Conservation (phyloP, 2,113 vertebrate genomes). For the Pangasianodon hypophthalmus region DNA sequence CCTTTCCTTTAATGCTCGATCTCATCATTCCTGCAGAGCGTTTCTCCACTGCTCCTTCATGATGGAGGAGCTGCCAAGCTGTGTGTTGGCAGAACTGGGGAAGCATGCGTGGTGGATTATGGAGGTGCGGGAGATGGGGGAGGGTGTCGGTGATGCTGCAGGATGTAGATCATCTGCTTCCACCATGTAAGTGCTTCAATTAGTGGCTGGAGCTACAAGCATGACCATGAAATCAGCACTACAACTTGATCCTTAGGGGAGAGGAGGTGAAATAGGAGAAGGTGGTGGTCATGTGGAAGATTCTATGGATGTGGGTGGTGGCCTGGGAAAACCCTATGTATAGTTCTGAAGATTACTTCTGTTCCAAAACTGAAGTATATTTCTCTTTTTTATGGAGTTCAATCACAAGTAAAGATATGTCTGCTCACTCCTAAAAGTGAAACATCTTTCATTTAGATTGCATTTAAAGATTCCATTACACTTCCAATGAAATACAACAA, state of each 20-base stretch:
- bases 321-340: background rate
- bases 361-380: background rate
- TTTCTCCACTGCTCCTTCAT: background rate
- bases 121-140: constrained; percentile 20
- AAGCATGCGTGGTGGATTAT: constrained; percentile 36
- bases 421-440: background rate
- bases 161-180: constrained; percentile 59
- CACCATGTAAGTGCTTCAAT: constrained; percentile 70
- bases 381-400: background rate
- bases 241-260: constrained; percentile 34
- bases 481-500: background rate
- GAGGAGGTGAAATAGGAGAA: background rate
- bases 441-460: background rate
- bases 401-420: background rate
- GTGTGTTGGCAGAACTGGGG: constrained; percentile 22
- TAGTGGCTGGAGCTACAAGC: constrained; percentile 64
- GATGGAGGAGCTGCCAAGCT: constrained; percentile 22
- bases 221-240: constrained; percentile 59
- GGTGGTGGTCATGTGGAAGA: constrained; percentile 13
- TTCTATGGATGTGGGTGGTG: background rate
- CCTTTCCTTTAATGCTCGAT: background rate
- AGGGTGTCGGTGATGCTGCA: constrained; percentile 30
- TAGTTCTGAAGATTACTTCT: background rate
- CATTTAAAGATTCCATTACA: background rate
- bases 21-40: background rate